phyloP scores from a whole-genome alignment of 2,888 invertebrate species.

The Corythucha ciliata region DNA sequence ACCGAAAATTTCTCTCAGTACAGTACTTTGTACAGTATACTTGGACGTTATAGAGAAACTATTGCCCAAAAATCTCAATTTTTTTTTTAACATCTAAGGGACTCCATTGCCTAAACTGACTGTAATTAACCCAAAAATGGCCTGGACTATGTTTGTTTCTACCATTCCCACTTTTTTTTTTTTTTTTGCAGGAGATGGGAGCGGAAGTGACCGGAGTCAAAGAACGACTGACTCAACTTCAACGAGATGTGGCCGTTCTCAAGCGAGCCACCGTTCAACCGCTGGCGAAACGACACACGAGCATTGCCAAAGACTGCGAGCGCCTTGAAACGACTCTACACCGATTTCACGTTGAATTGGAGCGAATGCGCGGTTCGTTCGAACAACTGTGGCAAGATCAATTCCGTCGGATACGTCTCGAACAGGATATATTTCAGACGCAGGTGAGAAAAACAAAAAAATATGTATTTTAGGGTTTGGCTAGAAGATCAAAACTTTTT shows the following conservation, averaged over 20 bases:
- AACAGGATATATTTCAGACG: conserved; percentile 57
- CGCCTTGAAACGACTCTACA: conserved; percentile 52
- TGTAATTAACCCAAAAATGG: no score
- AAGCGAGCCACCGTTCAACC: conserved; percentile 48
- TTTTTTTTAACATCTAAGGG: no score
- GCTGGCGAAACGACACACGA: conserved; percentile 38
- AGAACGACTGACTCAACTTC: conserved; percentile 57
- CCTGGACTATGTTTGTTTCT: no score
- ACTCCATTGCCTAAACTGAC: no score
- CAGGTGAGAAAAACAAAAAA: no score
- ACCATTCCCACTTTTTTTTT: neutral
- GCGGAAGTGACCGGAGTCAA: conserved; percentile 52
- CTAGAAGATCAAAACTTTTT: neutral
- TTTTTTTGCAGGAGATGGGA: conserved; percentile 47
- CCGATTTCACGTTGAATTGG: conserved; percentile 52
- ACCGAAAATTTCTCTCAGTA: no score
- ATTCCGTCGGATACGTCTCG: conserved; percentile 56
- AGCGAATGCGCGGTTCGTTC: conserved; percentile 50
- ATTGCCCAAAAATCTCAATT: no score
- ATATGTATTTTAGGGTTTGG: neutral
- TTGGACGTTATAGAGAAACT: no score
- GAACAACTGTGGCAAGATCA: conserved; percentile 64
- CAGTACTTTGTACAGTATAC: no score
- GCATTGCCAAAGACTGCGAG: conserved; percentile 46
- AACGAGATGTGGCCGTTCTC: conserved; percentile 57